A percentile compares a stretch with the other conserved stretches of the same genome.
Evolutionary conservation across 2,113 vertebrate species (phyloP).

Genomic region (Lepisosteus osseus): DNA sequence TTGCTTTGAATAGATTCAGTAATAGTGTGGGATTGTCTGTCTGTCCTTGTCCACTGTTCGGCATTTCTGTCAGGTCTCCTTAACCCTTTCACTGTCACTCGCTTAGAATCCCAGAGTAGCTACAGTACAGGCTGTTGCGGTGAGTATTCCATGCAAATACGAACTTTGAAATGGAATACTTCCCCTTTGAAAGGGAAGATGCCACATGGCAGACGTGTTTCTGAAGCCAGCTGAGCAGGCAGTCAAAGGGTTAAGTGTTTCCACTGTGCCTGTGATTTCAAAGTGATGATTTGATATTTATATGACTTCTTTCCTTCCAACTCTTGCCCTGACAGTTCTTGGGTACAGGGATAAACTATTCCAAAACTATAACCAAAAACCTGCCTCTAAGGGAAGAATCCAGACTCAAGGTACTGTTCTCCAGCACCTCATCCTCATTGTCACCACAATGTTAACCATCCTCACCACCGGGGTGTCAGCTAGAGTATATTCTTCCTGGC

Average conservation of each 20-base stretch:
- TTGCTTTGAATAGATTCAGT: too few species aligned
- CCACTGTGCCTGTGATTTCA: not conserved
- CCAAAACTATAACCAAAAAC: constrained; percentile 88
- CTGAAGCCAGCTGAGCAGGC: not conserved
- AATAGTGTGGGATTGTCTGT: too few species aligned
- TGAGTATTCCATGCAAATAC: too few species aligned
- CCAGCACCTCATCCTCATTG: not conserved
- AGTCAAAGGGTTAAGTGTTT: not conserved
- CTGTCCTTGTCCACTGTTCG: too few species aligned
- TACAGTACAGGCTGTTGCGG: too few species aligned
- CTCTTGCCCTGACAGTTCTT: constrained; percentile 81
- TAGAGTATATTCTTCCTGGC: not conserved
- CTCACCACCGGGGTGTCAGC: not conserved
- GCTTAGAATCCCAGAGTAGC: too few species aligned
- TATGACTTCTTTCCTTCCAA: constrained; percentile 55
- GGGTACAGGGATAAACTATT: constrained; percentile 94
- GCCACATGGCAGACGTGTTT: too few species aligned
- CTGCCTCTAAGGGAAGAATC: constrained; percentile 81
- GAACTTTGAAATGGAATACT: too few species aligned
- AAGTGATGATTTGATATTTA: constrained; percentile 14
- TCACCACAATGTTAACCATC: constrained; percentile 22
- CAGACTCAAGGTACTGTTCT: constrained; percentile 81
- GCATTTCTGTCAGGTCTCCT: too few species aligned
- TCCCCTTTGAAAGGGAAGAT: too few species aligned
- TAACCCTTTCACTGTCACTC: too few species aligned